phyloP scores from a whole-genome alignment of 2,113 vertebrate genomes.

The Solenodon paradoxus region DNA sequence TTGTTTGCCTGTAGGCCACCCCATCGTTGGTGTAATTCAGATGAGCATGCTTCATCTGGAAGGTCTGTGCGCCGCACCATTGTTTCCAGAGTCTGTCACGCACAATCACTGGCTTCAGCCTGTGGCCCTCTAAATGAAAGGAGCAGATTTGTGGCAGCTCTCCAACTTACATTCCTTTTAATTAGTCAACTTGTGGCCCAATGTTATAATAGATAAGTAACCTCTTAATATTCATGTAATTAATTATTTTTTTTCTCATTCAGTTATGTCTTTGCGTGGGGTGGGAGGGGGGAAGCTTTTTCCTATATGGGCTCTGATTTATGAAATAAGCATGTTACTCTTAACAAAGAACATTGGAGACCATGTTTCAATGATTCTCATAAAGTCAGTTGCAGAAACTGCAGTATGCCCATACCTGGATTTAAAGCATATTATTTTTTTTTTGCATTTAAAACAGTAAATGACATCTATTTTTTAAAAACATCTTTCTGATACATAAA shows the following conservation, averaged over 20 bases:
- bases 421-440: background rate
- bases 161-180: conserved; percentile 85
- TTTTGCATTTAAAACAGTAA: conserved; percentile 1
- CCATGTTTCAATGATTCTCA: background rate
- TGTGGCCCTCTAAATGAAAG: conserved; percentile 82
- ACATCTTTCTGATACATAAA: too few relatives aligned
- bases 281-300: conserved; percentile 10
- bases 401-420: background rate
- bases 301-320: conserved; percentile 12
- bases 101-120: conserved; percentile 85
- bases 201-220: conserved; percentile 87
- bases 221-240: conserved; percentile 88
- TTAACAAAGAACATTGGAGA: background rate
- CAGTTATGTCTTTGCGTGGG: conserved; percentile 78
- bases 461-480: conserved; percentile 1
- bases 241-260: conserved; percentile 85
- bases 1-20: conserved; percentile 87
- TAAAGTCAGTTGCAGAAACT: background rate
- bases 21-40: conserved; percentile 83
- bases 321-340: conserved; percentile 53
- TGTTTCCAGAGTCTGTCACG: conserved; percentile 83
- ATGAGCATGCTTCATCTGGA: conserved; percentile 85
- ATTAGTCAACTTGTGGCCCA: conserved; percentile 88
- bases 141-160: conserved; percentile 83
- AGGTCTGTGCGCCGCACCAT: conserved; percentile 79